Conservation (phyloP, 2,797 vertebrate species). For the Anas georgica region DNA sequence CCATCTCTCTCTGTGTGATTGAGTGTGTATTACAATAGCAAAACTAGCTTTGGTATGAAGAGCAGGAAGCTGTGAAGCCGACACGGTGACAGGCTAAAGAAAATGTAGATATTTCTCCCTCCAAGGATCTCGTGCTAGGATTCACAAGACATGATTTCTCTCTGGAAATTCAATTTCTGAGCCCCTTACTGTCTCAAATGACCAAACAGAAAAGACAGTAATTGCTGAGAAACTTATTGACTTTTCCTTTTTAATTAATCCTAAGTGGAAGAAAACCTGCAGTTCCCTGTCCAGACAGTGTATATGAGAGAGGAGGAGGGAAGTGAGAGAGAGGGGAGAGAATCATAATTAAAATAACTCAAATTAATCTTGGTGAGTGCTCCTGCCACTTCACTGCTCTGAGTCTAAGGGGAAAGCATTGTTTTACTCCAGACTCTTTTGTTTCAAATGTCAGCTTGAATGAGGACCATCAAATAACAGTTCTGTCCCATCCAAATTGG, state of each 20-base stretch:
- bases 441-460: neutral
- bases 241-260: slow-evolving; percentile 73
- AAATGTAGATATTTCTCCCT: slow-evolving; percentile 13
- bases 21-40: neutral
- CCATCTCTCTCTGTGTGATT: neutral
- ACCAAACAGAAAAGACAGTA: slow-evolving; percentile 55
- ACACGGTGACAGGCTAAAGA: neutral
- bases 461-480: neutral
- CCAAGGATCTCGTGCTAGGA: neutral
- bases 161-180: slow-evolving; percentile 60
- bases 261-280: slow-evolving; percentile 68
- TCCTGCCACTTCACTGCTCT: slow-evolving; percentile 36
- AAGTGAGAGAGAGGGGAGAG: slow-evolving; percentile 8
- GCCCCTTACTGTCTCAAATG: slow-evolving; percentile 34
- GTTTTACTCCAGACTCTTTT: neutral
- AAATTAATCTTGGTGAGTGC: slow-evolving; percentile 59
- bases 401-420: neutral
- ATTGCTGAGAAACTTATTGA: slow-evolving; percentile 61
- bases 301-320: neutral
- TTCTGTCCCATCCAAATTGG: neutral
- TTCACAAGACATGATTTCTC: slow-evolving; percentile 41
- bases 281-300: slow-evolving; percentile 18
- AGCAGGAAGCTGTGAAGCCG: neutral
- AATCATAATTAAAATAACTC: slow-evolving; percentile 70
- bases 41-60: neutral